Evolutionary conservation across 2,113 vertebrate species (phyloP).

Genomic region (Myrmecobius fasciatus): DNA sequence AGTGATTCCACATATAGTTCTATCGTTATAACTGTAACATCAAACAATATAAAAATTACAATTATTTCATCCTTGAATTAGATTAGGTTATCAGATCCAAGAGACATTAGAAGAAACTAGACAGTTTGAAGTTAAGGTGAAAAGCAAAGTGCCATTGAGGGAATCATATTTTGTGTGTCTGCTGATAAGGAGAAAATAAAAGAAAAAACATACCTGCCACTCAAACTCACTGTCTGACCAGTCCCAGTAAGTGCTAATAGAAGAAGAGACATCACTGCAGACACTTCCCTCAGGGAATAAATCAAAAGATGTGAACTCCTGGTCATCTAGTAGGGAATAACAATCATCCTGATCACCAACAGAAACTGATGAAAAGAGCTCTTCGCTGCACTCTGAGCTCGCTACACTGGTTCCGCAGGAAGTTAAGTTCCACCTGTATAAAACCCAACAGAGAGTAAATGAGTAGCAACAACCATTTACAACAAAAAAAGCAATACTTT

Average conservation of each 20-base stretch:
- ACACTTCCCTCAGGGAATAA: constrained; percentile 98
- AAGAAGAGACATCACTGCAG: constrained; percentile 99
- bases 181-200: background rate
- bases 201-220: constrained; percentile 92
- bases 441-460: constrained; percentile 64
- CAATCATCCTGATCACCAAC: constrained; percentile 98
- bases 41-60: constrained; percentile 9
- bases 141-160: constrained; percentile 34
- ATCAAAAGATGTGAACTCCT: constrained; percentile 97
- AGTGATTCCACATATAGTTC: background rate
- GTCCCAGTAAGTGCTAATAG: constrained; percentile 99
- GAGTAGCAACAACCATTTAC: constrained; percentile 36
- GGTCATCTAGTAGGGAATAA: constrained; percentile 96
- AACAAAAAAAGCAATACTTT: constrained; percentile 6
- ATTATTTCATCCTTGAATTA: constrained; percentile 41
- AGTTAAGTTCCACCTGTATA: constrained; percentile 95
- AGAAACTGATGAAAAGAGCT: constrained; percentile 97
- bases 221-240: constrained; percentile 99
- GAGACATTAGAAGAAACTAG: constrained; percentile 39
- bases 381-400: constrained; percentile 98
- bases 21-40: background rate
- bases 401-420: constrained; percentile 98
- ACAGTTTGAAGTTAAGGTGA: constrained; percentile 25
- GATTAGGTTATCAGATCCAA: background rate
- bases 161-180: constrained; percentile 42